These are phyloP conservation scores for Neodon shergylaensis DNA, from an alignment of 2,113 vertebrate species.

Conservation along the genomic window DNA sequence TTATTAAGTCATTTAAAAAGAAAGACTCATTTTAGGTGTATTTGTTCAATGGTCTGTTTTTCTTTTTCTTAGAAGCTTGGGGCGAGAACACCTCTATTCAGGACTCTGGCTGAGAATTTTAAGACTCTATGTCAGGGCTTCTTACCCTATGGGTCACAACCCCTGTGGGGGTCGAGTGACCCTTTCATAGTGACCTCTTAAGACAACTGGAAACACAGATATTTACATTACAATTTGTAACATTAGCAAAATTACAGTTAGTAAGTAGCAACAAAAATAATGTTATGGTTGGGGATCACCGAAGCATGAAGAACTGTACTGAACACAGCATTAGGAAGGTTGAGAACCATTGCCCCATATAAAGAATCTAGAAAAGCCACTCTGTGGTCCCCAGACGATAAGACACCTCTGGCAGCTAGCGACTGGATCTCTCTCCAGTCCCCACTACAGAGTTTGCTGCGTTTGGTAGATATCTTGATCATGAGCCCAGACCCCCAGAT, in stretches of 20 bases:
- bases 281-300: neutral
- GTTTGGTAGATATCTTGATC: neutral
- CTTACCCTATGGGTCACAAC: neutral
- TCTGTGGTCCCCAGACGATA: neutral
- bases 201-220: neutral
- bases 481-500: neutral
- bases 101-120: neutral
- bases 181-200: neutral
- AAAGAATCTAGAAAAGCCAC: constrained; percentile 3
- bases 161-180: neutral
- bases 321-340: neutral
- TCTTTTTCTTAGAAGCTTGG: neutral
- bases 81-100: neutral
- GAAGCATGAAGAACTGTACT: neutral
- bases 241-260: neutral
- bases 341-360: neutral
- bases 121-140: neutral
- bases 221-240: neutral
- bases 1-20: neutral
- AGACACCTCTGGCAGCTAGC: neutral
- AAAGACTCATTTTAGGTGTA: neutral
- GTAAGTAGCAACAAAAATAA: neutral
- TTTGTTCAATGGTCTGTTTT: neutral
- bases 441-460: neutral
- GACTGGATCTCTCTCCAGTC: neutral